Conservation (phyloP, 30 jellyfish, hydroid and myxozoan species). For the Hydractinia symbiolongicarpus region DNA sequence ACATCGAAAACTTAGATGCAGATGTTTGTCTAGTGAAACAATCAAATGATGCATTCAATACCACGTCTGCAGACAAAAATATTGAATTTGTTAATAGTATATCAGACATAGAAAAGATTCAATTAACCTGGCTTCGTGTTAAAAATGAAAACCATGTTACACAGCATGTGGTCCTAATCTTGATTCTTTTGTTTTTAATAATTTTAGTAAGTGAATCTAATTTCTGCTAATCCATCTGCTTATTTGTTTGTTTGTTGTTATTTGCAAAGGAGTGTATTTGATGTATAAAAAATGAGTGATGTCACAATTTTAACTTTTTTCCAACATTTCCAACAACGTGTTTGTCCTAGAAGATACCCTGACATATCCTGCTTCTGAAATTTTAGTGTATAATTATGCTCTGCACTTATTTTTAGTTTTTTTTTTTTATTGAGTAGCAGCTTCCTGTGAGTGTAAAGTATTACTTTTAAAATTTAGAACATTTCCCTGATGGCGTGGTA, state of each 20-base stretch:
- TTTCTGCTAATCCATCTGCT: neutral
- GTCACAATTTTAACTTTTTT: too few species aligned
- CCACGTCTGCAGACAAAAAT: neutral
- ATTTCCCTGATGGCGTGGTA: too few species aligned
- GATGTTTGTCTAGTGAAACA: neutral
- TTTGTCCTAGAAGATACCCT: too few species aligned
- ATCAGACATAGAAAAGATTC: neutral
- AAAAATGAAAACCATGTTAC: constrained; percentile 51
- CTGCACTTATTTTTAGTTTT: neutral
- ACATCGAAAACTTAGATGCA: neutral
- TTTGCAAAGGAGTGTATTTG: neutral
- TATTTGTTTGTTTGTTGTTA: neutral
- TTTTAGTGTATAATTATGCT: too few species aligned
- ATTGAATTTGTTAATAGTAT: neutral
- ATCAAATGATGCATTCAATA: neutral
- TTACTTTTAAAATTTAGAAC: too few species aligned
- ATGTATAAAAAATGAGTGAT: too few species aligned
- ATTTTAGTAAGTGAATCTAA: constrained; percentile 40
- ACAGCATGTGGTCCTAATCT: constrained; percentile 57
- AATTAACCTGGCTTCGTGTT: neutral
- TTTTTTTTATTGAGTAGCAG: constrained; percentile 29
- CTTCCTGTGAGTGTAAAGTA: constrained; percentile 23
- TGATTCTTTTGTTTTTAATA: constrained; percentile 38
- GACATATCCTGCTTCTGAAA: too few species aligned
- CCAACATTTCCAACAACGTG: too few species aligned